Evolutionary conservation across 2,888 invertebrate genomes (phyloP), one percentile per base, ranked within the genome.

Genomic region (Notodonta ziczac): DNA sequence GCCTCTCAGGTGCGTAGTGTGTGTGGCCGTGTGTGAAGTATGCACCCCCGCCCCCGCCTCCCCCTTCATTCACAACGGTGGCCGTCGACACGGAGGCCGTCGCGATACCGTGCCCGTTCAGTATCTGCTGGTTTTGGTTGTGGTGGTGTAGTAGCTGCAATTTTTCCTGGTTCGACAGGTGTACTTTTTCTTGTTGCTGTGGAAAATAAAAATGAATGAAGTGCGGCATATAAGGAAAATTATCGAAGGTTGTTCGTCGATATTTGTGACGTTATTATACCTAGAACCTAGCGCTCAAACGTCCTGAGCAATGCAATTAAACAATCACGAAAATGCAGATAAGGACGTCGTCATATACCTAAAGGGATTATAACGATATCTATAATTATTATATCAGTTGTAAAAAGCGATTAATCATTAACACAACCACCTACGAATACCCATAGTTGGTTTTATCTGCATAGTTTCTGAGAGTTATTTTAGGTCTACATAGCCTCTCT

Each of bases 111-210:
- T 94, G 93, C 0, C 93, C 90, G 71, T 93, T 94, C 60, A 93
- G 81, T 56, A 91, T 89, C 76, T 93, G 94, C 73, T 92, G 93
- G 72, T 91, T 93, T 70, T 93, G 93, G 72, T 91, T 93, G 79
- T 90, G 94, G 66, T 91, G 94, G 68, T 91, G 94, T 1, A 93
- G 86, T 14, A 91, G 79, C 71, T 91, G 93, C 4, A 91, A 82
- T 72, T 94, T 94, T 68, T 94, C 94, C 69, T 94, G 94, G 71
- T 91, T 93, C 44, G 93, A 86, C 61, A 94, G 77, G 64, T 94
- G 94, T 35, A 94, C 89, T 69, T 94, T 94, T 66, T 94, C 93
- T 83, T 94, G 93, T 76, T 92, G 92, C 89, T 91, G 86, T 55
- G 76, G 78, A 57, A 39, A 10, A 13, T 13, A 46, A 44, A 46